These are phyloP conservation scores for Cheilosia scutellata DNA, from an alignment of 2,888 invertebrate species.

Conservation along the genomic window DNA sequence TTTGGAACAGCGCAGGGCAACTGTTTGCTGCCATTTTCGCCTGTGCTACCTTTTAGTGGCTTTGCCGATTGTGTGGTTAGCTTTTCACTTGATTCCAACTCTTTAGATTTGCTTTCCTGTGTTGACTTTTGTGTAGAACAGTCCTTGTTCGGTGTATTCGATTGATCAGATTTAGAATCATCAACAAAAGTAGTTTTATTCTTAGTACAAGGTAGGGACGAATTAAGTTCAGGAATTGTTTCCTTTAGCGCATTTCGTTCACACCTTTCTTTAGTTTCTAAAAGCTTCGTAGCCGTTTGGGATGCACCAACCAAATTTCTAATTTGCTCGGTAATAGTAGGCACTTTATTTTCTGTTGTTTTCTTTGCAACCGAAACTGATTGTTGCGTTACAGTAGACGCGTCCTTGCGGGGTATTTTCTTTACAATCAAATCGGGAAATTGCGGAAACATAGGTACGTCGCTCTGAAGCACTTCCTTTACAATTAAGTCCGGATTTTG, in stretches of 20 bases:
- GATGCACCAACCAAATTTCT: neutral
- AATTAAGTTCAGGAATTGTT: too few relatives aligned
- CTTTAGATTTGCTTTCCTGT: neutral
- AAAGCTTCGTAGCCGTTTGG: neutral
- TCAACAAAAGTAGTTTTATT: too few relatives aligned
- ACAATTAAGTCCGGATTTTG: too few relatives aligned
- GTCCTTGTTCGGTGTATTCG: too few relatives aligned
- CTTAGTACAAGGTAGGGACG: too few relatives aligned
- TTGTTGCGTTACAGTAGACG: neutral
- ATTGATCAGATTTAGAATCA: too few relatives aligned
- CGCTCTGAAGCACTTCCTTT: too few relatives aligned
- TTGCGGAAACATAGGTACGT: too few relatives aligned
- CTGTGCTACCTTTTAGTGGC: neutral
- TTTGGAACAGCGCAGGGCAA: neutral
- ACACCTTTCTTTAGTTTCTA: neutral
- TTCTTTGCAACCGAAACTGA: neutral
- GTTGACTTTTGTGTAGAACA: too few relatives aligned
- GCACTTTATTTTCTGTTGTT: neutral
- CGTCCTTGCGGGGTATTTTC: neutral
- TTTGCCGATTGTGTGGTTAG: neutral
- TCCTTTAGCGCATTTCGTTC: too few relatives aligned
- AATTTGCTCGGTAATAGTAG: neutral
- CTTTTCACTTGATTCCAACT: neutral
- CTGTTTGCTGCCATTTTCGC: neutral
- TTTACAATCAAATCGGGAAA: neutral